A percentile compares a stretch with the other conserved stretches of the same genome.
Conservation (phyloP, 2,797 vertebrate species). For the Dendrocincla tyrannina region DNA sequence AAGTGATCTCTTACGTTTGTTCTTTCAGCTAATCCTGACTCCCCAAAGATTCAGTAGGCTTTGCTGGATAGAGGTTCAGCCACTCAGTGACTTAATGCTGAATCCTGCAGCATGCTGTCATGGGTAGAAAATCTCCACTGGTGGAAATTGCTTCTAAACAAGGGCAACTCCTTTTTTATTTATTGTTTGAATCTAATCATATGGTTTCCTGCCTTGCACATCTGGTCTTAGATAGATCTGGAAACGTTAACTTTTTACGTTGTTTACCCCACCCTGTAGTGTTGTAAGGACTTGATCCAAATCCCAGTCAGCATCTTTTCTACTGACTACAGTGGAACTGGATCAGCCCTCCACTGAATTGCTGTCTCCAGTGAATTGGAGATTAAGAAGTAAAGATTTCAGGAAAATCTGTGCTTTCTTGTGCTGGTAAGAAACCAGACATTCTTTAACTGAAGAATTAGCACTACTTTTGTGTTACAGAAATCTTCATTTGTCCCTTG, state of each 20-base stretch:
- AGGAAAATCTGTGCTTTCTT: not conserved
- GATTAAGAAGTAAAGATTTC: not conserved
- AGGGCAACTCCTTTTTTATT: slow-evolving; percentile 57
- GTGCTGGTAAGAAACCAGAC: not conserved
- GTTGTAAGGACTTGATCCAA: slow-evolving; percentile 41
- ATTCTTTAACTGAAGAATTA: not conserved
- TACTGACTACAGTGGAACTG: slow-evolving; percentile 22
- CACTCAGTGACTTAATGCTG: slow-evolving; percentile 17
- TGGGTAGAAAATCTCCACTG: slow-evolving; percentile 54
- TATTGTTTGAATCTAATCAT: slow-evolving; percentile 44
- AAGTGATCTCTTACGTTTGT: slow-evolving; percentile 34
- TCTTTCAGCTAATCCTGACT: slow-evolving; percentile 47
- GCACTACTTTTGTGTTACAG: not conserved
- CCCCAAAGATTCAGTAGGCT: slow-evolving; percentile 24
- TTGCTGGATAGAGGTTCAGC: slow-evolving; percentile 1
- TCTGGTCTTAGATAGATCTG: slow-evolving; percentile 63
- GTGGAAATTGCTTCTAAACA: slow-evolving; percentile 59
- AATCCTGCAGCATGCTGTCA: slow-evolving; percentile 56
- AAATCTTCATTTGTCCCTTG: not conserved
- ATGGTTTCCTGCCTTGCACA: slow-evolving; percentile 53
- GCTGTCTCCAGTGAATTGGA: not conserved
- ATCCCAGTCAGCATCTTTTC: slow-evolving; percentile 11
- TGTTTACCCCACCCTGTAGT: slow-evolving; percentile 45
- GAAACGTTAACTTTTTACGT: slow-evolving; percentile 55
- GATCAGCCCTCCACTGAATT: slow-evolving; percentile 7